These are phyloP conservation scores for Planiliza haematocheilus DNA, from an alignment of 2,113 vertebrate species.

Conservation along the genomic window DNA sequence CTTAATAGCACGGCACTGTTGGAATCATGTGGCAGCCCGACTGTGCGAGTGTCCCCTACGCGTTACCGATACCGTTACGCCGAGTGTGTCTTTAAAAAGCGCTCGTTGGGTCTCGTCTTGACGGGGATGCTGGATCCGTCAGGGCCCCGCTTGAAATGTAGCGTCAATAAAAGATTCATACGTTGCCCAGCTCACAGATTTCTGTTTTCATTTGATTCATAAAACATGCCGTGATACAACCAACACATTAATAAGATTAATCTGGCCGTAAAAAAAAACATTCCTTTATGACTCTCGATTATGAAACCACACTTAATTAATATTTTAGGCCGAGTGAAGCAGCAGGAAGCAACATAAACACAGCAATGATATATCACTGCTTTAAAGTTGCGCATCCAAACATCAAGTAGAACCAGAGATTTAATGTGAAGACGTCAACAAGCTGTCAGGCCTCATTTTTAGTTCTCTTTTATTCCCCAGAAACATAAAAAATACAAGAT, in stretches of 20 bases:
- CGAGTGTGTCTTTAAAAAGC: conserved; percentile 16
- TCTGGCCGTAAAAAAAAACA: too few species aligned
- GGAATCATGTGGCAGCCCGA: conserved; percentile 19
- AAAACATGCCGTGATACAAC: not conserved
- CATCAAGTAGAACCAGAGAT: too few species aligned
- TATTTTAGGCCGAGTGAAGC: not conserved
- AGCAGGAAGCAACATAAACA: not conserved
- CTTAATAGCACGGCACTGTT: conserved; percentile 56
- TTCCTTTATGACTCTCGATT: too few species aligned
- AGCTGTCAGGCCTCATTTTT: too few species aligned
- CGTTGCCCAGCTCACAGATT: not conserved
- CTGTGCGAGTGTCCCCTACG: conserved; percentile 12
- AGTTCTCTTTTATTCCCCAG: too few species aligned
- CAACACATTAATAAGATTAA: not conserved
- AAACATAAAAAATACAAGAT: too few species aligned
- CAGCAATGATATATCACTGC: not conserved
- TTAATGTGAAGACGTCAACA: too few species aligned
- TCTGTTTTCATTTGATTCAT: conserved; percentile 1
- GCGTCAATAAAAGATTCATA: not conserved
- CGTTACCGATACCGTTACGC: conserved; percentile 14
- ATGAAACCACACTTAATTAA: not conserved
- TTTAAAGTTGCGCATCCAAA: not conserved
- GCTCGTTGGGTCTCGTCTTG: conserved; percentile 13
- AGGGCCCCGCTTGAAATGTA: conserved; percentile 4
- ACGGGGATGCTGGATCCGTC: conserved; percentile 2